Conservation (phyloP, 1,140 invertebrate genomes). For the Eulimnadia texana region DNA sequence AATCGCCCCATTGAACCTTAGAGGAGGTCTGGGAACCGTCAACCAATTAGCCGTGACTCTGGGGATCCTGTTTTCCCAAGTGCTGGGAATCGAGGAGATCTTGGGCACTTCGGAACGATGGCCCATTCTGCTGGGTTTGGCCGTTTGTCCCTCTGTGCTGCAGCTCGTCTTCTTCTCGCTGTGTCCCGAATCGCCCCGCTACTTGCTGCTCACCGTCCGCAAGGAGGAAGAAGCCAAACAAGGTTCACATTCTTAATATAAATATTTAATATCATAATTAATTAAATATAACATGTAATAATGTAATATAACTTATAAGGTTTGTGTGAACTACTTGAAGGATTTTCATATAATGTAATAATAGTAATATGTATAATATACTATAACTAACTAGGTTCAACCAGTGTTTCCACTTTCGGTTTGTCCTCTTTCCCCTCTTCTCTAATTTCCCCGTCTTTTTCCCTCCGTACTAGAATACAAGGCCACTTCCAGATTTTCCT, state of each 20-base stretch:
- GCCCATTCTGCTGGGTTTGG: conserved; percentile 69
- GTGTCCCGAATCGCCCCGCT: conserved; percentile 83
- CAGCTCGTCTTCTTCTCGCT: conserved; percentile 80
- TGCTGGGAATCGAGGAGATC: conserved; percentile 80
- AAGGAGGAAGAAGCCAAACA: conserved; percentile 83
- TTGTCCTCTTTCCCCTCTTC: too few relatives aligned
- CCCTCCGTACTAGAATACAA: too few relatives aligned
- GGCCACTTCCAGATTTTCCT: too few relatives aligned
- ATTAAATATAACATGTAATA: too few relatives aligned
- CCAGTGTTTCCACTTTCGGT: too few relatives aligned
- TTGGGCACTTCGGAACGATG: conserved; percentile 82
- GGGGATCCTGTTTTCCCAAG: conserved; percentile 69
- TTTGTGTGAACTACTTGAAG: too few relatives aligned
- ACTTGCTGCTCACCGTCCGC: conserved; percentile 80
- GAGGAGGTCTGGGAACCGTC: conserved; percentile 80
- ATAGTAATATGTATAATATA: too few relatives aligned
- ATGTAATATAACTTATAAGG: too few relatives aligned
- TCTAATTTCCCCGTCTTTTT: too few relatives aligned
- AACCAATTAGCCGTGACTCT: conserved; percentile 90
- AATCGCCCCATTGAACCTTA: conserved; percentile 83
- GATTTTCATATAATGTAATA: too few relatives aligned
- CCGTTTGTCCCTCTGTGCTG: conserved; percentile 75
- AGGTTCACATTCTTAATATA: conserved; percentile 40
- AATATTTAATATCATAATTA: neutral
- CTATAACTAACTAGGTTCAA: too few relatives aligned